phyloP scores from a whole-genome alignment of 2,888 invertebrate genomes.

The Cantharis rustica region DNA sequence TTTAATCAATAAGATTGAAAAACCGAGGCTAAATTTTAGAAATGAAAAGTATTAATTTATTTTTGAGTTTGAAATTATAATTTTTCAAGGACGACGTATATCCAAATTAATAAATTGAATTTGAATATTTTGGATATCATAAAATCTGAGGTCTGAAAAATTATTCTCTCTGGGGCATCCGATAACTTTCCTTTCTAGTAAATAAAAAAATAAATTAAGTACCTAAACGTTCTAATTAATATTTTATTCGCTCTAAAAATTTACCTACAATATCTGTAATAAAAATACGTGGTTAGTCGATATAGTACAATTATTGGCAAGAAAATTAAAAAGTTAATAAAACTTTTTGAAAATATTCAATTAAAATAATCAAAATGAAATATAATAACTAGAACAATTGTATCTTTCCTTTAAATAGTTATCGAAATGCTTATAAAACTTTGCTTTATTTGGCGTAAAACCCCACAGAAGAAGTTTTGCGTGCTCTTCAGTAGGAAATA shows the following conservation, averaged over 20 bases:
- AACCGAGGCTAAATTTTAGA: too few species aligned
- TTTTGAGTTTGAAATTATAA: too few species aligned
- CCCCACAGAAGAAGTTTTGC: background rate
- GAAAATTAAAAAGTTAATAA: background rate
- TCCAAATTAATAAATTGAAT: too few species aligned
- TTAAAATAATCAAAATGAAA: background rate
- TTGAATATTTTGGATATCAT: too few species aligned
- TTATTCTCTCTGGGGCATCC: too few species aligned
- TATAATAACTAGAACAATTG: background rate
- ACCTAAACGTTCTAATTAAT: background rate
- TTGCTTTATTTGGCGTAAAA: background rate
- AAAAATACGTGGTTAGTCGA: background rate
- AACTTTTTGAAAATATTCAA: background rate
- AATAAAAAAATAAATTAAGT: too few species aligned
- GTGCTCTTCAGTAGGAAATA: background rate
- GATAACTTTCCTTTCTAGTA: too few species aligned
- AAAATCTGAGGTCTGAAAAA: too few species aligned
- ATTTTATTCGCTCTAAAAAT: background rate
- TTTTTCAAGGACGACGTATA: too few species aligned
- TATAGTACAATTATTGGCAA: background rate
- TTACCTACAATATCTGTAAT: background rate
- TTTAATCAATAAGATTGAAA: background rate
- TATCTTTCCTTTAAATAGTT: background rate
- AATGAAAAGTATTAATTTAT: too few species aligned
- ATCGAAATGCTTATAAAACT: background rate